A percentile compares a stretch with the other conserved stretches of the same genome.
Conservation (phyloP, 1,140 invertebrate species). For the Diachasmimorpha longicaudata region DNA sequence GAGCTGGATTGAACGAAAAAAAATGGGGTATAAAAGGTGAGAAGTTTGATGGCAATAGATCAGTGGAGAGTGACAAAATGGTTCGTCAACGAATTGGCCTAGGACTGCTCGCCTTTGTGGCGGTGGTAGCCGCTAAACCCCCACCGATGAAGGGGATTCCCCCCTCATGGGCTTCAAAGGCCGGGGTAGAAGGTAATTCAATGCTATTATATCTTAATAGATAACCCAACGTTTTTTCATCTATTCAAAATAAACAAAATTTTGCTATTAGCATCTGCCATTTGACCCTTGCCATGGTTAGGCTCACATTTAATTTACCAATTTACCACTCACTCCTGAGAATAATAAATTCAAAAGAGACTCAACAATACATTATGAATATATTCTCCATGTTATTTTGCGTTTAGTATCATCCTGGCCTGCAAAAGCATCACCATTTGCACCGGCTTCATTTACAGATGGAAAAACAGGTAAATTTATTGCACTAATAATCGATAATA, state of each 20-base stretch:
- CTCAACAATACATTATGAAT: neutral
- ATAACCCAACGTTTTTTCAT: no score
- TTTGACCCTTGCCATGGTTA: neutral
- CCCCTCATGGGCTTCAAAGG: conserved; percentile 23
- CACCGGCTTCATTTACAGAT: neutral
- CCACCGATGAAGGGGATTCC: conserved; percentile 23
- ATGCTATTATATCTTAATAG: no score
- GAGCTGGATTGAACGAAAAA: neutral
- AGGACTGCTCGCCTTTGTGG: conserved; percentile 31
- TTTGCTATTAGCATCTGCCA: neutral
- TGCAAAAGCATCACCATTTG: neutral
- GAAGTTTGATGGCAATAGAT: neutral
- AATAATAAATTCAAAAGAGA: no score
- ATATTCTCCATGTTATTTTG: neutral
- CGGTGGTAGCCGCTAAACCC: conserved; percentile 28
- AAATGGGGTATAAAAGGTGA: conserved; percentile 29
- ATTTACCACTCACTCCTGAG: no score
- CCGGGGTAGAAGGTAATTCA: neutral
- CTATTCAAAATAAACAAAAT: no score
- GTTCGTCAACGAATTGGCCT: conserved; percentile 26
- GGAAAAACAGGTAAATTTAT: conserved; percentile 42
- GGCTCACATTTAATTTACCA: neutral
- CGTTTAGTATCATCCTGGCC: conserved; percentile 32
- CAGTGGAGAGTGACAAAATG: conserved; percentile 37
- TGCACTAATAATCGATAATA: neutral